Base-by-base conservation (phyloP, 2,888 invertebrate genomes). In the Coelopa pilipes region DNA sequence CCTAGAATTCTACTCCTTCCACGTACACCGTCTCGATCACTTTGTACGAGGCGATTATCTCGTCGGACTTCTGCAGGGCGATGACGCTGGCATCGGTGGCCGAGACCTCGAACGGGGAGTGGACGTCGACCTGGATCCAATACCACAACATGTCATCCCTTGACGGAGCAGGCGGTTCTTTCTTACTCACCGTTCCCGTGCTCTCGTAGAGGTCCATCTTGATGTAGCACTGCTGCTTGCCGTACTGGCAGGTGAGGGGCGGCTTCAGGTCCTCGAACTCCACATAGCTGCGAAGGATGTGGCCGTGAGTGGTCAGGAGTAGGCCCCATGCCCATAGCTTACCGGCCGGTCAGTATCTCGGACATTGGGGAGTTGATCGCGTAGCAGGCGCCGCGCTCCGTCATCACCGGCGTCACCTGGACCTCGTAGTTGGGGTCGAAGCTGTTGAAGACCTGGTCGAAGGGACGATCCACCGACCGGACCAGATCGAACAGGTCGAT, bases 361-460 rank as follows among this genome's bases (percentile, higher is more conserved):
- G 84, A 81, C 79, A 87, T 82, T 49, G 87, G 84, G 0, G 92
- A 91, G 81, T 93, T 93, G 47, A 91, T 90, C 4, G 89, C 89
- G 81, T 90, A 91, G 79, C 93, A 93, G 0, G 89, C 87, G 0
- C 93, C 93, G 9, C 89, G 85, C 80, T 93, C 93, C 0, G 92
- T 92, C 88, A 93, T 90, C 0, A 91, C 89, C 0, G 81, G 78
- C 49, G 79, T 78, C 10, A 85, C 82, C 21, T 82, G 76, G 13
- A 86, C 81, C 19, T 81, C 72, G 57, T 81, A 80, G 63, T 80
- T 80, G 13, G 80, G 62, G 71, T 83, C 83, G 19, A 82, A 85
- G 55, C 83, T 84, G 57, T 78, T 81, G 19, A 85, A 78, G 7
- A 79, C 79, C 76, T 85, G 85, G 1, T 84, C 81, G n/a, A 84